Percentiles rank a stretch among this genome's conserved stretches.
Evolutionary conservation across 2,797 vertebrate species (phyloP).

Genomic region (Alosa sapidissima): DNA sequence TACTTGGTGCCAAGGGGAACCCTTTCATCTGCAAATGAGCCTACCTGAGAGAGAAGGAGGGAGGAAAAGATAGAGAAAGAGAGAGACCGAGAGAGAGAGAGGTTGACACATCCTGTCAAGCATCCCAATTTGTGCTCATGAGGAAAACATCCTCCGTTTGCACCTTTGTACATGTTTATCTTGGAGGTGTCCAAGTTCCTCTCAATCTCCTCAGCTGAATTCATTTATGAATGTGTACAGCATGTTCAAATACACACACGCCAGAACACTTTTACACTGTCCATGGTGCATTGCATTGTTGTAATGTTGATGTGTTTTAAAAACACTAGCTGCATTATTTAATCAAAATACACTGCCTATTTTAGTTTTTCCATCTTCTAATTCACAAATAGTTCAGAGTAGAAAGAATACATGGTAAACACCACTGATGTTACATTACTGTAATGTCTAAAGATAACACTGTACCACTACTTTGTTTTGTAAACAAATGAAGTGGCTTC

Average conservation of each 20-base stretch:
- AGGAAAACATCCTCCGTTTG: neutral
- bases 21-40: neutral
- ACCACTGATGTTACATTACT: too few relatives aligned
- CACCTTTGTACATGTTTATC: constrained; percentile 2
- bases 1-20: neutral
- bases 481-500: too few relatives aligned
- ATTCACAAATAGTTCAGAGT: too few relatives aligned
- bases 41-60: neutral
- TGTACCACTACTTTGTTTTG: too few relatives aligned
- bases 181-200: constrained; percentile 12
- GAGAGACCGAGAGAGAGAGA: neutral
- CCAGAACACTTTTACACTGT: neutral
- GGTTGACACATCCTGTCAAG: neutral
- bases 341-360: too few relatives aligned
- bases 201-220: constrained; percentile 29
- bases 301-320: too few relatives aligned
- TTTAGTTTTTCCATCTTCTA: too few relatives aligned
- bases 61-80: neutral
- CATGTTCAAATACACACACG: neutral
- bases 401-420: too few relatives aligned
- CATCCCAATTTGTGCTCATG: neutral
- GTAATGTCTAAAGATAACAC: neutral
- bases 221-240: neutral
- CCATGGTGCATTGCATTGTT: too few relatives aligned
- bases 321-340: too few relatives aligned